Conservation (phyloP, 2,888 invertebrate genomes). For the Tipula confusa region DNA sequence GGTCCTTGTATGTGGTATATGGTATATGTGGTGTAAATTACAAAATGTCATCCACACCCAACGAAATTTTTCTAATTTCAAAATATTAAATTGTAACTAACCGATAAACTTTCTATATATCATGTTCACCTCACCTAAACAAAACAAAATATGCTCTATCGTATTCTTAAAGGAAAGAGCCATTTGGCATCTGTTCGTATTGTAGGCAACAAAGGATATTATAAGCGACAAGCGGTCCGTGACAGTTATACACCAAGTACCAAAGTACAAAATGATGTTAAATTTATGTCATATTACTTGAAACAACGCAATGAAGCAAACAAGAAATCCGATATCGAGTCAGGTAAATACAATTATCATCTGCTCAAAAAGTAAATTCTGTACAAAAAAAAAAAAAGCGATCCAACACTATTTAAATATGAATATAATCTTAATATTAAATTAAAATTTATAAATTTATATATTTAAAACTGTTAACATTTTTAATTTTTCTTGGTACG, state of each 20-base stretch:
- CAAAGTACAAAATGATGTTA: constrained; percentile 79
- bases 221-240: constrained; percentile 67
- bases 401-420: neutral
- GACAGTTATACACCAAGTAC: constrained; percentile 52
- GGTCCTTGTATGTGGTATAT: neutral
- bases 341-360: constrained; percentile 35
- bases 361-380: neutral
- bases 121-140: constrained; percentile 25
- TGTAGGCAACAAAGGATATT: constrained; percentile 74
- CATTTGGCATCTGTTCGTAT: constrained; percentile 80
- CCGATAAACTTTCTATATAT: neutral
- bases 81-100: constrained; percentile 12
- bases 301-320: constrained; percentile 68
- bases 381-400: neutral
- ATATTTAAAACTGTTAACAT: constrained; percentile 13
- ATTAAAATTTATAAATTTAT: neutral
- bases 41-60: neutral
- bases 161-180: constrained; percentile 61
- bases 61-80: neutral
- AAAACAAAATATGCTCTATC: constrained; percentile 27
- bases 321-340: constrained; percentile 45
- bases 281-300: constrained; percentile 81
- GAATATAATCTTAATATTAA: neutral
- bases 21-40: neutral
- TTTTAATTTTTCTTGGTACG: neutral